Percentiles rank a stretch among this genome's conserved stretches.
Evolutionary conservation across 2,797 vertebrate species (phyloP).

Genomic region (Notamacropus eugenii): DNA sequence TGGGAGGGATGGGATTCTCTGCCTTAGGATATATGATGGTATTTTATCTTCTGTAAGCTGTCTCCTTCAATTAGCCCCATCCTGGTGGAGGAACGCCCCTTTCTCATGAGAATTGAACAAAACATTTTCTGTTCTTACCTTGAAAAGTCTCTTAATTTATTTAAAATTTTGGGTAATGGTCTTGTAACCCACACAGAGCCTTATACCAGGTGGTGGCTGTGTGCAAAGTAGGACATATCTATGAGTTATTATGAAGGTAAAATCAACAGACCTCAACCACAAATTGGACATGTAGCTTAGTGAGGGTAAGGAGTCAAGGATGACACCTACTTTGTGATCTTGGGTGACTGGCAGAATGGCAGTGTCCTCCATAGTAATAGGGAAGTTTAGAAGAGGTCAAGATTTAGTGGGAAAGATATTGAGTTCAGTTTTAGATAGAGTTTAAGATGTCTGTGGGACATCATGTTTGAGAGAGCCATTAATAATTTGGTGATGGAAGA

Average conservation of each 20-base stretch:
- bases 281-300: background rate
- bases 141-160: too few species aligned
- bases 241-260: background rate
- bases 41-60: too few species aligned
- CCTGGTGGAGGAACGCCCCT: too few species aligned
- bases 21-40: too few species aligned
- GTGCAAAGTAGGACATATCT: background rate
- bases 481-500: background rate
- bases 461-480: background rate
- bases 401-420: background rate
- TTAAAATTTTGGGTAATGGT: too few species aligned
- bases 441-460: background rate
- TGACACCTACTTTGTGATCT: background rate
- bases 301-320: background rate
- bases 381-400: background rate
- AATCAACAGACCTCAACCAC: background rate
- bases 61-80: too few species aligned
- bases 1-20: too few species aligned
- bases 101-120: too few species aligned
- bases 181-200: too few species aligned
- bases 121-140: too few species aligned
- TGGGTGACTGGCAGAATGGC: background rate
- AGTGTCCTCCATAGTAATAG: background rate
- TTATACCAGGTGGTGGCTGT: background rate
- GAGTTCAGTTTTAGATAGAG: background rate